These are phyloP conservation scores for Equus quagga DNA, from an alignment of 2,113 vertebrate species.

Conservation along the genomic window DNA sequence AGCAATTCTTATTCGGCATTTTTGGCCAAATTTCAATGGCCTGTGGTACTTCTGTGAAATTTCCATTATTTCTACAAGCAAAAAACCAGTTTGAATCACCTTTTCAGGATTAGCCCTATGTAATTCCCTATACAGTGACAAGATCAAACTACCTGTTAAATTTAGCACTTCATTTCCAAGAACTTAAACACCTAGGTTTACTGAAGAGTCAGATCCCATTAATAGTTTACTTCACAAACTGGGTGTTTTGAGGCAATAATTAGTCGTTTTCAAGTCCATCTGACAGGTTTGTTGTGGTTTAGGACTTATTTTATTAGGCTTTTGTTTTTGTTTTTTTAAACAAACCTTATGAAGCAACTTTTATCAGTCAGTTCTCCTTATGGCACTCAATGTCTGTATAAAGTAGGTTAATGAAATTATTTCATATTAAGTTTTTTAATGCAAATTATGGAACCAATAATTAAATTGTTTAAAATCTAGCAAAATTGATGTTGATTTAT, in stretches of 20 bases:
- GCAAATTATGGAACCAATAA: conserved; percentile 35
- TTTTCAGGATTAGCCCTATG: not conserved
- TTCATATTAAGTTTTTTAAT: conserved; percentile 47
- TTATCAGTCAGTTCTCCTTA: conserved; percentile 19
- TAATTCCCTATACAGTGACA: not conserved
- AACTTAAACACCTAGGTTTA: not conserved
- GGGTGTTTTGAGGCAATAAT: not conserved
- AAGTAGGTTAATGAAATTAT: conserved; percentile 16
- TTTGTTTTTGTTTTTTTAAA: not conserved
- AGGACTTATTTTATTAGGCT: not conserved
- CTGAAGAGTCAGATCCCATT: not conserved
- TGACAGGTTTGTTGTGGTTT: conserved; percentile 6
- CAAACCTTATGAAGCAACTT: not conserved
- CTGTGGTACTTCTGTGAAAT: not conserved
- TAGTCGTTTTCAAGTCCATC: not conserved
- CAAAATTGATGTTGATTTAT: conserved; percentile 33
- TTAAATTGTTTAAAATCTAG: conserved; percentile 45
- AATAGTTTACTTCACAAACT: conserved; percentile 37
- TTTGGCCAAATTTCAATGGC: not conserved
- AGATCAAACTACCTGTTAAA: conserved; percentile 47
- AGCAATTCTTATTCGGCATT: conserved; percentile 22
- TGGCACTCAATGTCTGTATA: not conserved
- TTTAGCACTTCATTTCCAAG: conserved; percentile 31
- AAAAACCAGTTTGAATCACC: not conserved
- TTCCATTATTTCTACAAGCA: conserved; percentile 7